Percentiles rank a stretch among this genome's conserved stretches.
Conservation (phyloP, 2,888 invertebrate genomes). For the Perizoma affinitatum region DNA sequence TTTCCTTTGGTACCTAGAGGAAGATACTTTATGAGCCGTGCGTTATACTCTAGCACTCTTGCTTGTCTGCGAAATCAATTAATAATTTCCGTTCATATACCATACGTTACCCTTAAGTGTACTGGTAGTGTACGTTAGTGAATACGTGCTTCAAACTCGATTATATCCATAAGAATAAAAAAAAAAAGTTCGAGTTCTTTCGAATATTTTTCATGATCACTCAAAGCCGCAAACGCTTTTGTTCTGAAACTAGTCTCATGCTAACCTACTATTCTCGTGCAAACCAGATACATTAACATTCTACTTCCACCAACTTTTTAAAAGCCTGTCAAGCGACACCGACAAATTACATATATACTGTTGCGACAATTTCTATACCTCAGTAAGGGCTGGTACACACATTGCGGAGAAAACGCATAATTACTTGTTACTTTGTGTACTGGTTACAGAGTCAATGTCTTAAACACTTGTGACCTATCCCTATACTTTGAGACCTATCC, state of each 20-base stretch:
- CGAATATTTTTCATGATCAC: too few relatives aligned
- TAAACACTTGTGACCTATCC: too few relatives aligned
- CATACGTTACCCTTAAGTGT: too few relatives aligned
- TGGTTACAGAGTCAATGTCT: too few relatives aligned
- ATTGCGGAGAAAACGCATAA: background rate
- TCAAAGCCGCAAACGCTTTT: constrained; percentile 19
- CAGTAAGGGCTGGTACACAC: constrained; percentile 6
- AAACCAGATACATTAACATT: constrained; percentile 34
- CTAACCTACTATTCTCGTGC: constrained; percentile 29
- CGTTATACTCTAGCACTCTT: constrained; percentile 4
- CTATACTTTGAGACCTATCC: too few relatives aligned
- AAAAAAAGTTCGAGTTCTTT: too few relatives aligned
- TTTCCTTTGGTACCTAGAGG: constrained; percentile 9
- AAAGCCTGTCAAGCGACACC: constrained; percentile 17
- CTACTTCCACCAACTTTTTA: constrained; percentile 30
- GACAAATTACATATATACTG: background rate
- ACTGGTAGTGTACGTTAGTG: too few relatives aligned
- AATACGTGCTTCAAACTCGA: too few relatives aligned
- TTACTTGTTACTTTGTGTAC: too few relatives aligned
- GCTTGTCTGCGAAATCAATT: constrained; percentile 9
- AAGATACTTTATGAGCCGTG: constrained; percentile 7
- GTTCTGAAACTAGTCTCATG: constrained; percentile 22
- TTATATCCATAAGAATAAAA: too few relatives aligned
- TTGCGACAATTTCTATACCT: constrained; percentile 36
- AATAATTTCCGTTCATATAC: background rate